These are phyloP conservation scores for crab-eating macaque (Macaca fascicularis) DNA, from an alignment of 2,113 vertebrate species.

Conservation along the genomic window DNA sequence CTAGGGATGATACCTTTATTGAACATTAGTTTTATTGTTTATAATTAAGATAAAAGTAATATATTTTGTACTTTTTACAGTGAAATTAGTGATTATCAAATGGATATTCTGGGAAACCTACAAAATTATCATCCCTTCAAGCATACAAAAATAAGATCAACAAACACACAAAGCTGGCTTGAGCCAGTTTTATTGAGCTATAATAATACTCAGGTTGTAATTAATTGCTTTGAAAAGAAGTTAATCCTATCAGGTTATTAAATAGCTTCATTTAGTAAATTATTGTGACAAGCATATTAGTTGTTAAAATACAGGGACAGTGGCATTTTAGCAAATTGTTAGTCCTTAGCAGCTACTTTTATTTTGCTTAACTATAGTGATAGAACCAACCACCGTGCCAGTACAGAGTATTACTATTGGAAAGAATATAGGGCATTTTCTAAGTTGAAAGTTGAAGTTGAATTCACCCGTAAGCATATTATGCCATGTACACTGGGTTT, in stretches of 20 bases:
- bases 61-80: background rate
- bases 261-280: constrained; percentile 38
- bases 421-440: constrained; percentile 1
- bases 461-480: background rate
- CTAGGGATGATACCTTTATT: background rate
- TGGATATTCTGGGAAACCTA: background rate
- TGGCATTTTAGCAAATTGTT: constrained; percentile 44
- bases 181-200: background rate
- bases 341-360: background rate
- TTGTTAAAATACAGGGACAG: constrained; percentile 46
- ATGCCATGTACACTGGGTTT: background rate
- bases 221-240: constrained; percentile 57
- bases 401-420: constrained; percentile 9
- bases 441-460: constrained; percentile 19
- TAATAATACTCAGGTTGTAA: constrained; percentile 38
- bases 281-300: constrained; percentile 47
- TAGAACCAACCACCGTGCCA: background rate
- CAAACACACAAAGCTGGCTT: background rate
- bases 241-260: constrained; percentile 54
- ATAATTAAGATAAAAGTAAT: constrained; percentile 28
- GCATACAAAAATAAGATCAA: constrained; percentile 20
- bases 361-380: background rate
- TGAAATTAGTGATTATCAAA: background rate
- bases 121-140: background rate
- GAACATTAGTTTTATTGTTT: background rate